Conservation (phyloP, 2,888 invertebrate genomes). For the Steinernema hermaphroditum region DNA sequence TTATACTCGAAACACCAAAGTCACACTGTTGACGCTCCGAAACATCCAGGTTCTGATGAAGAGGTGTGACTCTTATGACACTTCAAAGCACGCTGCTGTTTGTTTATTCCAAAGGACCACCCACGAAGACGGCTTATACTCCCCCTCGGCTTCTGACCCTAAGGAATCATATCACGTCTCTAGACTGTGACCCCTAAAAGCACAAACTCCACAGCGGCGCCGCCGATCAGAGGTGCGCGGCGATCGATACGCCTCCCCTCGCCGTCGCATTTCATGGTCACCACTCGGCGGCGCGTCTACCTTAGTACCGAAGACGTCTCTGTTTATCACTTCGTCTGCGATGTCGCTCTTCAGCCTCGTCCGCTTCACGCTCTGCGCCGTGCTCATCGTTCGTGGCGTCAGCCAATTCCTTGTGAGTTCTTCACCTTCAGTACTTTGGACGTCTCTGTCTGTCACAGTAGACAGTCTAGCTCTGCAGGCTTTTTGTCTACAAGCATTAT, state of each 20-base stretch:
- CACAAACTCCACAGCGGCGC: conserved; percentile 6
- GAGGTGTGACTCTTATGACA: no score
- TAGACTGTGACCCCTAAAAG: neutral
- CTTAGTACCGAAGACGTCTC: neutral
- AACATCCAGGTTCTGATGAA: no score
- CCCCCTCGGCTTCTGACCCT: no score
- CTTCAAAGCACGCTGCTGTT: no score
- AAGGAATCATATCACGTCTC: no score
- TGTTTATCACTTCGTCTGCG: neutral
- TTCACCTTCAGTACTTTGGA: neutral
- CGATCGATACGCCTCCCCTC: conserved; percentile 4
- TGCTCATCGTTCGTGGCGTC: conserved; percentile 12
- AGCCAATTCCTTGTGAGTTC: conserved; percentile 1
- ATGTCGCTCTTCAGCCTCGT: neutral
- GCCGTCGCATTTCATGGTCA: conserved; percentile 27
- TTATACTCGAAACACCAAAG: no score
- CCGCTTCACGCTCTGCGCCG: conserved; percentile 3
- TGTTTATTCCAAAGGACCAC: no score
- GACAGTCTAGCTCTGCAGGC: neutral
- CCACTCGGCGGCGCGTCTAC: neutral
- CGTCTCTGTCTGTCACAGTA: neutral
- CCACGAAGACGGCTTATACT: no score
- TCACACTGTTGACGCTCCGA: no score
- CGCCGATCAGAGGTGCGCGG: conserved; percentile 3
- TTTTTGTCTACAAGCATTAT: neutral